These are phyloP conservation scores for Troilus luridus DNA, from an alignment of 2,888 invertebrate genomes.

Conservation along the genomic window DNA sequence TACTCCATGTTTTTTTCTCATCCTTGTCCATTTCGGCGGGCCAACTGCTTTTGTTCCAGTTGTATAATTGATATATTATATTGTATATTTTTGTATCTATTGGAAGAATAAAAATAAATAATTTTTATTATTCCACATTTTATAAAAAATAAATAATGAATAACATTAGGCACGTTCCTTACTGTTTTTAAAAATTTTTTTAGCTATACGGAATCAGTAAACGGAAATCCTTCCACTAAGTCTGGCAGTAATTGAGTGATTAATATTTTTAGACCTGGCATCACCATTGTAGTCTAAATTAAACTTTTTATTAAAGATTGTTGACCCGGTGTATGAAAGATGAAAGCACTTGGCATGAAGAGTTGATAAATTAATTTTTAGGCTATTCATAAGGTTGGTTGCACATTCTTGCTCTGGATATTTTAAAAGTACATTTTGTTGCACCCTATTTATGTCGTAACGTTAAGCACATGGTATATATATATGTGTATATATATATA, in stretches of 20 bases:
- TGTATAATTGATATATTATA: no score
- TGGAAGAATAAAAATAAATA: no score
- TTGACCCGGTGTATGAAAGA: not conserved
- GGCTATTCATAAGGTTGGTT: not conserved
- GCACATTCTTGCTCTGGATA: not conserved
- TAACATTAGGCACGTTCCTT: no score
- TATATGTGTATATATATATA: no score
- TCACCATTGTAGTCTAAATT: not conserved
- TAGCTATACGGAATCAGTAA: not conserved
- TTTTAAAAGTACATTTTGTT: not conserved
- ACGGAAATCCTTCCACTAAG: no score
- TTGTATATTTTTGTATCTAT: no score
- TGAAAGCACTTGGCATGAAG: not conserved
- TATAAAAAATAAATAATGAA: no score
- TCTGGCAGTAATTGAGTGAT: not conserved
- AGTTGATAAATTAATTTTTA: not conserved
- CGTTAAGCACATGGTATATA: no score
- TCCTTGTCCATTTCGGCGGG: no score
- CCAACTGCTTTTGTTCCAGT: no score
- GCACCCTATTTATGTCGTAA: not conserved
- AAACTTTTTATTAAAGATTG: not conserved
- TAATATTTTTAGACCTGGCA: slow-evolving; percentile 18
- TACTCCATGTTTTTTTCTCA: no score
- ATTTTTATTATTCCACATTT: no score
- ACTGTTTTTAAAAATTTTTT: not conserved